Evolutionary conservation across 1,140 invertebrate genomes (phyloP).

Genomic region (Phortica variegata): DNA sequence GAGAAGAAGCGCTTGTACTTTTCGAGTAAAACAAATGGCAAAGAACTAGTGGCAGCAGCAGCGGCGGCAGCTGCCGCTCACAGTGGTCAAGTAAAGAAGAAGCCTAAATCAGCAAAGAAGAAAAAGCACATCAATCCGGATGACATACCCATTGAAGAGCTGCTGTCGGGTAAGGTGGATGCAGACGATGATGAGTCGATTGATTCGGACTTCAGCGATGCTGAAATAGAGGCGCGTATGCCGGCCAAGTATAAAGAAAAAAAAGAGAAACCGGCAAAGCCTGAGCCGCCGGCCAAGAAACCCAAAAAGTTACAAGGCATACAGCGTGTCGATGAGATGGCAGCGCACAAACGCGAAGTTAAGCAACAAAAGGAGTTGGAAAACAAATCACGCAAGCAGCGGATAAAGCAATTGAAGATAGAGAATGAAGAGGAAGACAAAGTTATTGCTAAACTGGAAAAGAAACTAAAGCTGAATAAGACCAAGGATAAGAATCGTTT

Average conservation of each 20-base stretch:
- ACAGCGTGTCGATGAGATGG: constrained; percentile 34
- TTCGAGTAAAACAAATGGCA: constrained; percentile 39
- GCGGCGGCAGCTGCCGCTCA: constrained; percentile 19
- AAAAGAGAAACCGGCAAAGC: constrained; percentile 16
- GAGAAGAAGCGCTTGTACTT: constrained; percentile 54
- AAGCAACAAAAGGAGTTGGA: constrained; percentile 59
- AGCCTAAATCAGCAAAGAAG: constrained; percentile 22
- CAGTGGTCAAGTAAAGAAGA: constrained; percentile 11
- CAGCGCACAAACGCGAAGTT: constrained; percentile 54
- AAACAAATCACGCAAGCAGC: constrained; percentile 61
- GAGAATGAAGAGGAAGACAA: constrained; percentile 79
- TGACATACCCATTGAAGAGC: constrained; percentile 29
- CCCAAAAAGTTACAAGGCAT: constrained; percentile 20
- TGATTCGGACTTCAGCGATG: constrained; percentile 50
- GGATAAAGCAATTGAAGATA: constrained; percentile 65
- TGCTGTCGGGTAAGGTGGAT: constrained; percentile 32
- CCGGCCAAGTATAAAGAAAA: constrained; percentile 17
- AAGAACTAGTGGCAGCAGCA: constrained; percentile 28
- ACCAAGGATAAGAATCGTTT: constrained; percentile 66
- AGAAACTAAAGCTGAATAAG: constrained; percentile 79
- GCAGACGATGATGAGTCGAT: constrained; percentile 48
- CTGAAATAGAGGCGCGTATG: constrained; percentile 35
- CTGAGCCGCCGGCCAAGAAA: constrained; percentile 19
- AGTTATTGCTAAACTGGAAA: constrained; percentile 78
- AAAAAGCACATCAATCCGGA: constrained; percentile 25